Conservation (phyloP, 2,113 vertebrate species). For the Myotis lucifugus region DNA sequence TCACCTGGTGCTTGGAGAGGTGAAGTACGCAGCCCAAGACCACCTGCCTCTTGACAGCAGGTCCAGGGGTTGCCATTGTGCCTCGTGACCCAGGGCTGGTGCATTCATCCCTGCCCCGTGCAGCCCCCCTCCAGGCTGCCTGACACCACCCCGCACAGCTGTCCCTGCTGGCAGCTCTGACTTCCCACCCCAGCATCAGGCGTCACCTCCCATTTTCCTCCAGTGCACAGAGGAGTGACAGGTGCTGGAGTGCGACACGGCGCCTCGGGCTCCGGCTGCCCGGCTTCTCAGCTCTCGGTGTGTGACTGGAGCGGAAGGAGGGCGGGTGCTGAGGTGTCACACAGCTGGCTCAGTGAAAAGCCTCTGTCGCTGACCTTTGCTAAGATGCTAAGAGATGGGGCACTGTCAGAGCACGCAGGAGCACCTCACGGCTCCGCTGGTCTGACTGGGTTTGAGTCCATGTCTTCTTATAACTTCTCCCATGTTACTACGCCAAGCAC, state of each 20-base stretch:
- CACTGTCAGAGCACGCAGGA: too few species aligned
- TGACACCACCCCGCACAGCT: neutral
- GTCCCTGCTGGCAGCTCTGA: neutral
- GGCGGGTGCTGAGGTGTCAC: neutral
- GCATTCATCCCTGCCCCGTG: neutral
- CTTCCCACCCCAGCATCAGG: slow-evolving; percentile 40
- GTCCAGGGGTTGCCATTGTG: neutral
- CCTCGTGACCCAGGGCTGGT: neutral
- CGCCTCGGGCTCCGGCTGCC: neutral
- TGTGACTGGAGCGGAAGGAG: neutral
- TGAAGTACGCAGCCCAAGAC: neutral
- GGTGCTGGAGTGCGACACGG: neutral
- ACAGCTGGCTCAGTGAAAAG: neutral
- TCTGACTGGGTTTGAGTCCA: too few species aligned
- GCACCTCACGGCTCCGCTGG: too few species aligned
- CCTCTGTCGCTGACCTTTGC: neutral
- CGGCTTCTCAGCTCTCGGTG: neutral
- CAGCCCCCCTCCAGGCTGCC: neutral
- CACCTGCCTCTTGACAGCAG: neutral
- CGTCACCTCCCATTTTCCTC: slow-evolving; percentile 31
- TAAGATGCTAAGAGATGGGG: neutral
- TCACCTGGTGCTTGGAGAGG: neutral
- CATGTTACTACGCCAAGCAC: too few species aligned
- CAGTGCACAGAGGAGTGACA: slow-evolving; percentile 17
- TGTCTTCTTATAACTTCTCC: too few species aligned